phyloP scores from a whole-genome alignment of 2,797 vertebrate genomes.

The Pelobates cultripes region DNA sequence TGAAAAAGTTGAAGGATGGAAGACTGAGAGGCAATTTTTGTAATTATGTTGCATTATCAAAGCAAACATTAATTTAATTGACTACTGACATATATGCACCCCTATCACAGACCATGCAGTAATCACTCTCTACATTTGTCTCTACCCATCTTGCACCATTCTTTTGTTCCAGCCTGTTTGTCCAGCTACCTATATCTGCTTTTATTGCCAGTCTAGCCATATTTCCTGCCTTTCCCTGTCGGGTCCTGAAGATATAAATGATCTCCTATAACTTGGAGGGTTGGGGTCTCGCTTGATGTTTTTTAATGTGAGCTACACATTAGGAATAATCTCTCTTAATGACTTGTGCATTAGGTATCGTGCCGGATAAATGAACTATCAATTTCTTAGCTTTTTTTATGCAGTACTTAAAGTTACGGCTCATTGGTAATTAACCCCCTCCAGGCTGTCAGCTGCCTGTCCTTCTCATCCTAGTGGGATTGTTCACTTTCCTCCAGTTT shows the following conservation, averaged over 20 bases:
- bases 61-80: too few relatives aligned
- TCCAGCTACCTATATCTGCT: not conserved
- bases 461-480: constrained; percentile 38
- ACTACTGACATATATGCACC: too few relatives aligned
- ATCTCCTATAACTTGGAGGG: constrained; percentile 48
- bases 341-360: constrained; percentile 93
- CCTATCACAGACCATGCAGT: too few relatives aligned
- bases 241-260: constrained; percentile 53
- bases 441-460: constrained; percentile 66
- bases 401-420: constrained; percentile 99
- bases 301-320: constrained; percentile 85
- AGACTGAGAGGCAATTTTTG: too few relatives aligned
- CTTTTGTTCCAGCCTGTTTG: not conserved
- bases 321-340: constrained; percentile 97
- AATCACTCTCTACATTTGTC: too few relatives aligned
- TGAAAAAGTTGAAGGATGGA: too few relatives aligned
- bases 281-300: constrained; percentile 59
- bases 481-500: constrained; percentile 13
- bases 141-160: too few relatives aligned
- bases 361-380: constrained; percentile 97
- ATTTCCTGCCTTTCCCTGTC: constrained; percentile 18
- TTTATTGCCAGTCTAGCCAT: not conserved
- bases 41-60: too few relatives aligned
- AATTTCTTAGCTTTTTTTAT: constrained; percentile 99
- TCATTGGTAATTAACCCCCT: constrained; percentile 98